Base-by-base conservation (phyloP, 2,797 vertebrate genomes). In the Parambassis ranga region DNA sequence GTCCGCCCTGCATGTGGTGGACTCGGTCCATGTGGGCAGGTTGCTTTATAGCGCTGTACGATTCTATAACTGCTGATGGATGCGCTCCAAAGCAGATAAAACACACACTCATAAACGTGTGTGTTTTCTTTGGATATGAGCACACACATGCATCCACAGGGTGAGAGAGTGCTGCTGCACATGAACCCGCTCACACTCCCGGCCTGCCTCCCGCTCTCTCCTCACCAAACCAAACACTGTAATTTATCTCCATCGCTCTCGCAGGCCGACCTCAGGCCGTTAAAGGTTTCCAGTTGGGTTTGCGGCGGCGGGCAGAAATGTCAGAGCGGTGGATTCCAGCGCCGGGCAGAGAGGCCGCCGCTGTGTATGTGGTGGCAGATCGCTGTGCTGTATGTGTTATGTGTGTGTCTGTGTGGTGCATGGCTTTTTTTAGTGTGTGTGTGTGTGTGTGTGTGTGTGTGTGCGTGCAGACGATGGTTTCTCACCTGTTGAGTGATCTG, bases 201-300 rank as follows among this genome's bases (percentile, higher is more conserved):
- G 0, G 61, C 16, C 32, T n/a, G 56, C 46, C 42, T 51, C 36
- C 10, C 1, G 43, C 43, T 43, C 35, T 24, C 41, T 8, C 26
- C 43, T 52, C 60, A 73, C 73, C 78, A 72, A 72, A 66, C 52
- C 72, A 53, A 75, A 63, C 64, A 16, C 58, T 79, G 72, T 65
- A 43, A 82, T 84, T 77, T 70, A 69, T 75, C 77, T 73, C 66
- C 66, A 27, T 68, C 64, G 41, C 65, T 55, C 44, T 53, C 46
- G 56, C 63, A 1, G 59, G 2, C 43, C 18, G 19, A 79, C 73
- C 75, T 57, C 70, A 70, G 75, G 65, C 82, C 14, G 67, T 69
- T 69, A 66, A 61, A 75, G 76, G 76, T 79, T 85, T 79, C 75
- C 78, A 53, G 49, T 49, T 36, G 6, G 76, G 71, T 78, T 74